Conservation (phyloP, 1,140 invertebrate genomes). For the Venturia canescens region DNA sequence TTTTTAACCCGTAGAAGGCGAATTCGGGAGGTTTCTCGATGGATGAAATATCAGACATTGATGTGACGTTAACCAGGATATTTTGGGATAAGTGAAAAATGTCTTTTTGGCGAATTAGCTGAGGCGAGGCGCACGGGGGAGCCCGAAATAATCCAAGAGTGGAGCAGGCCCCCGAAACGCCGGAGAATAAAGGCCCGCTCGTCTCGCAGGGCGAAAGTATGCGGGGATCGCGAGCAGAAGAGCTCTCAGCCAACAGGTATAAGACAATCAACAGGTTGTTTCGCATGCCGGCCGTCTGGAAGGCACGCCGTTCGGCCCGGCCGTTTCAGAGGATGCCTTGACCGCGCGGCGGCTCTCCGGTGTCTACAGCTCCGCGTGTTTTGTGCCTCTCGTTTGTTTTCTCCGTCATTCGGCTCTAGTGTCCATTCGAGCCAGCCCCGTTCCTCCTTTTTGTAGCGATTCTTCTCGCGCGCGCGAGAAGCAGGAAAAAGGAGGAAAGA, state of each 20-base stretch:
- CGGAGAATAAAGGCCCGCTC: constrained; percentile 48
- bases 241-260: constrained; percentile 68
- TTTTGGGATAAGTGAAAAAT: too few relatives aligned
- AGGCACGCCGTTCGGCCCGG: constrained; percentile 56
- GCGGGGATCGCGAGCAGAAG: constrained; percentile 56
- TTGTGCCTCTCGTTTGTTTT: constrained; percentile 46
- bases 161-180: background rate
- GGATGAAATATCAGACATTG: too few relatives aligned
- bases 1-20: too few relatives aligned
- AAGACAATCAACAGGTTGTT: constrained; percentile 73
- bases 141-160: constrained; percentile 6
- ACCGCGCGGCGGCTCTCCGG: constrained; percentile 4
- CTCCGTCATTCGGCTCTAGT: constrained; percentile 45
- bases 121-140: background rate
- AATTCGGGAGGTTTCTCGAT: too few relatives aligned
- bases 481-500: constrained; percentile 24
- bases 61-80: too few relatives aligned
- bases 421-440: constrained; percentile 38
- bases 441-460: constrained; percentile 18
- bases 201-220: constrained; percentile 55
- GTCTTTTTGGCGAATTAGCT: too few relatives aligned
- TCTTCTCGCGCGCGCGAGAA: constrained; percentile 9
- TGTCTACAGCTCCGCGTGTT: background rate
- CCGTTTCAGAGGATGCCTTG: constrained; percentile 43
- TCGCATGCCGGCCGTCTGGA: constrained; percentile 67